Base-by-base conservation (phyloP, 2,113 vertebrate species). In the Colaptes auratus region DNA sequence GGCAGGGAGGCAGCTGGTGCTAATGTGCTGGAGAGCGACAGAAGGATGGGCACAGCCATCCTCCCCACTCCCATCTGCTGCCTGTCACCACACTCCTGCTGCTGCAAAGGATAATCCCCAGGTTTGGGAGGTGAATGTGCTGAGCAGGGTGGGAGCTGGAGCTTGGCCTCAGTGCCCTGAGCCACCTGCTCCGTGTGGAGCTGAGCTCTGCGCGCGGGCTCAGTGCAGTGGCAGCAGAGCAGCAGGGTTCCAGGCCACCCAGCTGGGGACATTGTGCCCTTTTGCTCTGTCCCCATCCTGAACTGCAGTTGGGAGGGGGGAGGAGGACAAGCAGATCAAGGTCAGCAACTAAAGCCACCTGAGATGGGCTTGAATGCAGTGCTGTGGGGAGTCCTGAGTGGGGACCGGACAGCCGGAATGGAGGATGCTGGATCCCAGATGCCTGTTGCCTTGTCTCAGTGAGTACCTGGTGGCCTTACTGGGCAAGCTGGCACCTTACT, bases 41-140 rank as follows among this genome's bases (percentile, higher is more conserved):
- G 83, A 70, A 93, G 86, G 61, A 46, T 0, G 1, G 31, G 78
- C 50, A 18, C 53, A 78, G 75, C 80, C 46, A 2, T 92, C 93
- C 77, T 89, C 63, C 42, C 73, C 63, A 25, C 63, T 87, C 60
- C 81, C 91, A 92, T 87, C 89, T 88, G 82, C 92, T 89, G 67
- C 84, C 66, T 73, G 33, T 59, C 66, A 63, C 50, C 71, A 59
- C 33, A 44, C 14, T 82, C 66, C 77, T 92, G 42, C 82, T 69
- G 86, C 89, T 92, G 35, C 55, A 19, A 73, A 66, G 82, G 77
- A 15, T 7, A 84, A 10, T 65, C 55, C 31, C 24, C 44, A 39
- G 81, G 18, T 76, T 72, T 66, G 46, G 89, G 91, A 70, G 63
- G 70, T 75, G n/a, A 65, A 65, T 72, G 31, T 60, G 50, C 4